Evolutionary conservation across 1,140 invertebrate genomes (phyloP).

Genomic region (Aphelinus atriplicis): DNA sequence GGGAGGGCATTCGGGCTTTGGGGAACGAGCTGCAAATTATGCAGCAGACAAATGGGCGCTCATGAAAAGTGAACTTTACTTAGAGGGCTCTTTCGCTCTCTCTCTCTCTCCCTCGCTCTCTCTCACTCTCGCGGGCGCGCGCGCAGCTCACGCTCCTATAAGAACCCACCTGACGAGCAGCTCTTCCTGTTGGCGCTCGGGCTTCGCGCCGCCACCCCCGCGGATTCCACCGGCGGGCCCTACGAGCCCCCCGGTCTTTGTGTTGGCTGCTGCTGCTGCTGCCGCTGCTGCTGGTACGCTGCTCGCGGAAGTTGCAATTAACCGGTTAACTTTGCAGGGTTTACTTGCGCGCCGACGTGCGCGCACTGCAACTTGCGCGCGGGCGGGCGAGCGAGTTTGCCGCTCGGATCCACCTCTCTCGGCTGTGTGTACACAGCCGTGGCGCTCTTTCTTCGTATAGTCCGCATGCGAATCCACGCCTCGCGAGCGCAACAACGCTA

Average conservation of each 20-base stretch:
- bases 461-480: background rate
- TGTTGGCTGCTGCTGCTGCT: background rate
- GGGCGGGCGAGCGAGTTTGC: background rate
- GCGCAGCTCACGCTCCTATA: too few species aligned
- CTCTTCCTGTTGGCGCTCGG: too few species aligned
- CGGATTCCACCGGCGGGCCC: too few species aligned
- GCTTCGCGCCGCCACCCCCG: too few species aligned
- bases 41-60: slow-evolving; percentile 54
- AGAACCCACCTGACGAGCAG: too few species aligned
- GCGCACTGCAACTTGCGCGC: background rate
- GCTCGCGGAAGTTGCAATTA: slow-evolving; percentile 30
- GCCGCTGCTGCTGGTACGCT: background rate
- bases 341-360: background rate
- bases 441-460: background rate
- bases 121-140: too few species aligned
- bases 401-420: background rate
- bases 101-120: slow-evolving; percentile 17
- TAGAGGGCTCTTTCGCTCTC: background rate
- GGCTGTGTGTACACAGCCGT: background rate
- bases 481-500: background rate
- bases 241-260: background rate
- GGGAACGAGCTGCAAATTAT: slow-evolving; percentile 52
- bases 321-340: slow-evolving; percentile 28
- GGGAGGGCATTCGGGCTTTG: too few species aligned
- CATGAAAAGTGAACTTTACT: slow-evolving; percentile 54